Conservation (phyloP, 2,797 vertebrate species). For the Acomys russatus region DNA sequence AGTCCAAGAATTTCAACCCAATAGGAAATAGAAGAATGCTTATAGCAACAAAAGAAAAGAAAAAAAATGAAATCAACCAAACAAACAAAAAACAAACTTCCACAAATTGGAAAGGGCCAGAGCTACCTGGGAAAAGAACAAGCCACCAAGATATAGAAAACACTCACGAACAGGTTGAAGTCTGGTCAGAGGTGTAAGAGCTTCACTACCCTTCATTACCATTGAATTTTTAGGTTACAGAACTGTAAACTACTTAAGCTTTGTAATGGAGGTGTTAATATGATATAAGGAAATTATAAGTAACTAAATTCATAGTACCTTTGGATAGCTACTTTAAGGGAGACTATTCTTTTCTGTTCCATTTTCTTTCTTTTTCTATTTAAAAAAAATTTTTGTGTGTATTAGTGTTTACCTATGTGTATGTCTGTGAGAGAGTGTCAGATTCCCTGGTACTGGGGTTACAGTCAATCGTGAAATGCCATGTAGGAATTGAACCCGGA, state of each 20-base stretch:
- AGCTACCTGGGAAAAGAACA: neutral
- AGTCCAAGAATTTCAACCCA: neutral
- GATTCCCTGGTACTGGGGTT: no score
- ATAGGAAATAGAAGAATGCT: slow-evolving; percentile 1
- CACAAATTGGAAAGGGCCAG: neutral
- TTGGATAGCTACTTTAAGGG: neutral
- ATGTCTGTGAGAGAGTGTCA: no score
- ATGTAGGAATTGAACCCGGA: no score
- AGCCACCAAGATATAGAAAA: neutral
- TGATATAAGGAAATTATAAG: slow-evolving; percentile 10
- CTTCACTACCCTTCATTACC: neutral
- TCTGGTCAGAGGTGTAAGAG: neutral
- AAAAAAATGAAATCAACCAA: no score
- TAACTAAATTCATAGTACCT: neutral
- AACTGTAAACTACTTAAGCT: slow-evolving; percentile 40
- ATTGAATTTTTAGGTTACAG: neutral
- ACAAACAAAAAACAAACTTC: neutral
- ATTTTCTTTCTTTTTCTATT: neutral
- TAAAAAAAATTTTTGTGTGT: no score
- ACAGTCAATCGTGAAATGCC: no score
- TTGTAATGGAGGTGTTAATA: neutral
- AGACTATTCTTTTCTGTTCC: neutral
- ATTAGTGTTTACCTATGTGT: no score
- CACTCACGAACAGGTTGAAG: neutral
- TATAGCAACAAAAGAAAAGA: neutral